phyloP scores from a whole-genome alignment of 2,113 vertebrate genomes.

The Numenius arquata region DNA sequence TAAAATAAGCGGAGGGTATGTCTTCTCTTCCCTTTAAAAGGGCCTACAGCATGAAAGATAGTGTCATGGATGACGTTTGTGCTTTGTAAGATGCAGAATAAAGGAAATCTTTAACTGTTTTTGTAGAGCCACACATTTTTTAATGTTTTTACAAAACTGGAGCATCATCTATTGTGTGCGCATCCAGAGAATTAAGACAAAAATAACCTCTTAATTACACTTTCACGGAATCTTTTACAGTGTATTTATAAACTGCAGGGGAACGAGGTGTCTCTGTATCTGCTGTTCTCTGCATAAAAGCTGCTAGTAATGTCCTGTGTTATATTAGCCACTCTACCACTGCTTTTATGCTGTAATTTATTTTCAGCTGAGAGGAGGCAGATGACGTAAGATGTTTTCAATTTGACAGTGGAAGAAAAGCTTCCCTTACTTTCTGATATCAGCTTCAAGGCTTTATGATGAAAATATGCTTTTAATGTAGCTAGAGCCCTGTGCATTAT shows the following conservation, averaged over 20 bases:
- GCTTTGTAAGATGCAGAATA: background rate
- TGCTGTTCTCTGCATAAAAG: background rate
- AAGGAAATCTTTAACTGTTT: background rate
- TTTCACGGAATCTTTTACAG: background rate
- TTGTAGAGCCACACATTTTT: background rate
- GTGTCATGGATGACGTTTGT: background rate
- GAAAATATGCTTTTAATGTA: background rate
- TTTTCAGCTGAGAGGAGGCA: background rate
- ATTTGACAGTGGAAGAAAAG: background rate
- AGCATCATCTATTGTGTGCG: background rate
- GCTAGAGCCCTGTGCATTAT: background rate
- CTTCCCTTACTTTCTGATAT: background rate
- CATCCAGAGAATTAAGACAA: background rate
- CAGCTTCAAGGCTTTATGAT: background rate
- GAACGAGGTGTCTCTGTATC: background rate
- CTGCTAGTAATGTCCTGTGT: background rate
- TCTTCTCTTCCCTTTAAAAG: background rate
- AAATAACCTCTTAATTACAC: background rate
- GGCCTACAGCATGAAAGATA: background rate
- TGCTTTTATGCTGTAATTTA: background rate
- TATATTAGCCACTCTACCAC: background rate
- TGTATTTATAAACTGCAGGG: background rate
- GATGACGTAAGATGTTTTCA: background rate
- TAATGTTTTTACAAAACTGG: background rate
- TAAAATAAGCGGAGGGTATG: background rate